A percentile compares a stretch with the other conserved stretches of the same genome.
phyloP scores from a whole-genome alignment of 2,888 invertebrate genomes.

The Ectemnius cavifrons region DNA sequence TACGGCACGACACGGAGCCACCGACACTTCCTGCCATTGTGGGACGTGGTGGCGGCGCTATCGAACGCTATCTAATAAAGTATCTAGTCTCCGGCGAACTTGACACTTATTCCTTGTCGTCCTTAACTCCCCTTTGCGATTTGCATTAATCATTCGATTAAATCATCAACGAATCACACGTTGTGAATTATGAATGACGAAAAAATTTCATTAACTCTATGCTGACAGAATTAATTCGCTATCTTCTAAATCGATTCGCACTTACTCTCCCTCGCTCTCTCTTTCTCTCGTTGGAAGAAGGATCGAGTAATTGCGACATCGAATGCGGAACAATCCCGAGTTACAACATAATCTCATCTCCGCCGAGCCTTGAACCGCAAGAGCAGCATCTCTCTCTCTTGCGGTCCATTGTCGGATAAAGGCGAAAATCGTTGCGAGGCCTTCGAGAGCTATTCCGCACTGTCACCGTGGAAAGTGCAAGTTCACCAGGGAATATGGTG shows the following conservation, averaged over 20 bases:
- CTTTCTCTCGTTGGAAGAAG: too few relatives aligned
- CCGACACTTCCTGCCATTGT: slow-evolving; percentile 57
- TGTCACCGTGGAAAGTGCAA: too few relatives aligned
- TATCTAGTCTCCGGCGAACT: slow-evolving; percentile 49
- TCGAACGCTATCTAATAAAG: slow-evolving; percentile 48
- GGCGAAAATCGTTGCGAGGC: too few relatives aligned
- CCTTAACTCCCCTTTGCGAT: neutral
- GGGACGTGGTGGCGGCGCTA: slow-evolving; percentile 36
- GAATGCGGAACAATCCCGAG: slow-evolving; percentile 5
- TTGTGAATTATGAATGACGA: too few relatives aligned
- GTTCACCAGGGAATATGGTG: too few relatives aligned
- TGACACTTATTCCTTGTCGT: slow-evolving; percentile 38
- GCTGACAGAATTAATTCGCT: too few relatives aligned
- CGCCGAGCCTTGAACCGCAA: neutral
- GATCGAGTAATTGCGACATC: neutral
- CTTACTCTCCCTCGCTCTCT: too few relatives aligned
- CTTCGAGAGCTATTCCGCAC: too few relatives aligned
- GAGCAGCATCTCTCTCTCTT: neutral
- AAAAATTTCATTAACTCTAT: too few relatives aligned
- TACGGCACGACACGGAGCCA: slow-evolving; percentile 49
- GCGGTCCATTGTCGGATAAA: too few relatives aligned
- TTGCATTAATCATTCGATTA: neutral
- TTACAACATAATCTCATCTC: slow-evolving; percentile 1
- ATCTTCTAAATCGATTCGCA: too few relatives aligned
- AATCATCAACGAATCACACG: neutral